Conservation (phyloP, 2,797 vertebrate genomes). For the Rallus crepitans region DNA sequence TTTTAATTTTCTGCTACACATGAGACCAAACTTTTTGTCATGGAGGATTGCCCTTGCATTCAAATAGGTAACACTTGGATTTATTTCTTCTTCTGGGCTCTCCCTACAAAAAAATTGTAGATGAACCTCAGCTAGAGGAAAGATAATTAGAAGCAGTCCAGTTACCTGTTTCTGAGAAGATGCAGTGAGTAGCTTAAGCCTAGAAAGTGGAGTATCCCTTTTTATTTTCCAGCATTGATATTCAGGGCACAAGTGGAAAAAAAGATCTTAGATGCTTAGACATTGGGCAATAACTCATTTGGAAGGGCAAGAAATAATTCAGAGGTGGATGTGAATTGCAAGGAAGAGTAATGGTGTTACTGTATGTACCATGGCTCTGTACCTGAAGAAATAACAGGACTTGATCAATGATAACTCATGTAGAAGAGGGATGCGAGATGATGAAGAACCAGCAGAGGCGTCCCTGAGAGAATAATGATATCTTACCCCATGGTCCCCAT, state of each 20-base stretch:
- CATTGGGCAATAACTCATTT: slow-evolving; percentile 56
- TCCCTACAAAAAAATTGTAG: background rate
- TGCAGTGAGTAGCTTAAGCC: background rate
- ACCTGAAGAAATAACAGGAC: slow-evolving; percentile 67
- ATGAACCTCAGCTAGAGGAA: background rate
- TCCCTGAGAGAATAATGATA: slow-evolving; percentile 69
- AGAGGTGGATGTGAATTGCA: slow-evolving; percentile 51
- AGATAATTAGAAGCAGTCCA: background rate
- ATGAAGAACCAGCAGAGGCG: slow-evolving; percentile 65
- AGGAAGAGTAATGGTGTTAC: slow-evolving; percentile 69
- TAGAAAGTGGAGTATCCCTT: background rate
- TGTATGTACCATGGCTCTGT: slow-evolving; percentile 43
- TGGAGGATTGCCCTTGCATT: background rate
- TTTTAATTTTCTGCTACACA: background rate
- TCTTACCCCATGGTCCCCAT: slow-evolving; percentile 16
- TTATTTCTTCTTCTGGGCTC: background rate
- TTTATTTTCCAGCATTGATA: slow-evolving; percentile 12
- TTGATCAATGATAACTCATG: slow-evolving; percentile 73
- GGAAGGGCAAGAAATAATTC: slow-evolving; percentile 69
- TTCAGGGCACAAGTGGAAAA: slow-evolving; percentile 5
- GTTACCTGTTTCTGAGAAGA: background rate
- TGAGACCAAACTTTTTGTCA: background rate
- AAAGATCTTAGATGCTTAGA: background rate
- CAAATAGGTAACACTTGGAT: background rate
- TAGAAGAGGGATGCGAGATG: slow-evolving; percentile 24